Conservation (phyloP, 35 echinoderm and acorn worm genomes). For the Holothuria glaberrima region DNA sequence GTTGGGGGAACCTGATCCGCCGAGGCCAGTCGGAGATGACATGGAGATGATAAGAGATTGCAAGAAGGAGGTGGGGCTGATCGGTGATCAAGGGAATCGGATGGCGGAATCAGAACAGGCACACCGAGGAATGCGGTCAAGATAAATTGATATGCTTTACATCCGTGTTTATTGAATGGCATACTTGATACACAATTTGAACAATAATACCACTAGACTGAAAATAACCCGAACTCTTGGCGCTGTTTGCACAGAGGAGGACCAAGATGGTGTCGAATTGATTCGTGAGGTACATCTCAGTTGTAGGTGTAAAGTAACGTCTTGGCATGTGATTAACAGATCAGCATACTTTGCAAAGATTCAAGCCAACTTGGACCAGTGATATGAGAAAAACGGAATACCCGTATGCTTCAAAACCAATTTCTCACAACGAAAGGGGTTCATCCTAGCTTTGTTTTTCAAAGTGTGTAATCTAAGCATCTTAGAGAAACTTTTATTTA, state of each 20-base stretch:
- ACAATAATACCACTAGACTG: slow-evolving; percentile 31
- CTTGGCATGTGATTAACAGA: no score
- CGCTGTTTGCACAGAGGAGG: neutral
- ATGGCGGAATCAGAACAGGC: slow-evolving; percentile 17
- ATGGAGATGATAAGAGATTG: slow-evolving; percentile 25
- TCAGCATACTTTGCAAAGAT: no score
- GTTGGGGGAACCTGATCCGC: slow-evolving; percentile 29
- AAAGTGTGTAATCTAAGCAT: no score
- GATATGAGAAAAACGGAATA: no score
- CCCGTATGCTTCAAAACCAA: no score
- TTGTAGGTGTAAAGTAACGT: no score
- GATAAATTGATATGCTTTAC: slow-evolving; percentile 58
- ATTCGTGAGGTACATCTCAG: no score
- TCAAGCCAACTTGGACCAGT: no score
- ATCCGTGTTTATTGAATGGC: slow-evolving; percentile 50
- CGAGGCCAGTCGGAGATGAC: slow-evolving; percentile 37
- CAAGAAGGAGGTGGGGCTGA: slow-evolving; percentile 30
- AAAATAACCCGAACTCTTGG: neutral
- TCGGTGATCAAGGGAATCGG: slow-evolving; percentile 28
- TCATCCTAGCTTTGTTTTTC: no score
- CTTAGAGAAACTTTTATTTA: no score
- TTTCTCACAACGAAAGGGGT: no score
- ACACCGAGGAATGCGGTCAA: slow-evolving; percentile 45
- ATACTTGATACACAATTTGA: slow-evolving; percentile 45
- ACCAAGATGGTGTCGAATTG: neutral